Evolutionary conservation across 2,797 vertebrate genomes (phyloP), one percentile per base, ranked within the genome.

Genomic region (Eleutherodactylus coqui): DNA sequence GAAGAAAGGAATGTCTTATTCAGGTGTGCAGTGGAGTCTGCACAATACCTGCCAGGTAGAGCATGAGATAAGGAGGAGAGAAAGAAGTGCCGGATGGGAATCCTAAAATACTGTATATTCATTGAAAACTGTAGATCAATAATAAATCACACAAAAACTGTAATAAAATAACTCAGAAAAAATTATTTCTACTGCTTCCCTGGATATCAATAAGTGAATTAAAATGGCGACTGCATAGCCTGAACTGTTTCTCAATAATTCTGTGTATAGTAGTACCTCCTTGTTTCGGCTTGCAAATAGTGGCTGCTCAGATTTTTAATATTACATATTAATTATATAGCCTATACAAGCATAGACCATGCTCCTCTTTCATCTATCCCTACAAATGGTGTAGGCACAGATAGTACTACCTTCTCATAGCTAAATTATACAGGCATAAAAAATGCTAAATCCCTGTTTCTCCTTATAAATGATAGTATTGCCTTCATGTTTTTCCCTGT

Each of bases 1-100:
- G 4, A 49, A 84, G 58, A 84, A 53, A 67, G 69, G 83, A 64
- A 64, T 13, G 34, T 67, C 55, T 77, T 29, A 84, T 84, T 84
- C 83, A 77, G 60, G 75, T 49, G 67, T 58, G 60, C 83, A 84
- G 73, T 19, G 38, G 79, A 82, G 47, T 10, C 43, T 41, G 27
- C 36, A 58, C 38, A 75, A 47, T n/a, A 34, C 6, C 58, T 36
- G 83, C 55, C 73, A 19, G 82, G 5, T 4, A 47, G 49, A 17
- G 29, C 27, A 4, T 0, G 78, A 64, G 77, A 80, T 67, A 80
- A 34, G 76, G 49, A 51, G 49, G 21, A 45, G 70, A 55, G 5
- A 29, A 29, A 64, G 38, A 38, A 24, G 11, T n/a, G 9, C 17
- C 36, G 60, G 32, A 43, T 43, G 36, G 19, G 45, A 51, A 58